These are phyloP conservation scores for Maconellicoccus hirsutus DNA, from an alignment of 1,140 invertebrate genomes.

Conservation along the genomic window DNA sequence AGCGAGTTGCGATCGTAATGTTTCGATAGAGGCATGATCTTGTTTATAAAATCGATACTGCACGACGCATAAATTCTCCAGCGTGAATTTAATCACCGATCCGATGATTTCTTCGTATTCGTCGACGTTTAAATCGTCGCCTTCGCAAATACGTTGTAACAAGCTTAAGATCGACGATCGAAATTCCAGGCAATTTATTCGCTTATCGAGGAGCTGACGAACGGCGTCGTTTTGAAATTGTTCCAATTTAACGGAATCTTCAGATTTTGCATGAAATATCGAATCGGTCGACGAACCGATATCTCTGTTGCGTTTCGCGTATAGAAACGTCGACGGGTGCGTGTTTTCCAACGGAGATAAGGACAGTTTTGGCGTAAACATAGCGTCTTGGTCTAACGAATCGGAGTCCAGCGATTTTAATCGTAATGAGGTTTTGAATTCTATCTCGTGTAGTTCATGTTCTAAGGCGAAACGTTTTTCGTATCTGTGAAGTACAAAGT, in stretches of 20 bases:
- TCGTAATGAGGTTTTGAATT: not conserved
- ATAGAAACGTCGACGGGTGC: not conserved
- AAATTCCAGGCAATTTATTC: not conserved
- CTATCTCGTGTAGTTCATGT: not conserved
- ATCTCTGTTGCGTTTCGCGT: not conserved
- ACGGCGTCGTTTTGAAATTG: not conserved
- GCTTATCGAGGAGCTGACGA: not conserved
- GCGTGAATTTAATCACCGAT: not conserved
- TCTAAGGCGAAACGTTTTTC: not conserved
- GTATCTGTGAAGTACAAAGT: not conserved
- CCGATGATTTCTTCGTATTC: conserved; percentile 7
- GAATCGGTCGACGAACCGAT: not conserved
- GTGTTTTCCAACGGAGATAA: not conserved
- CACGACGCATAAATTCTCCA: conserved; percentile 1
- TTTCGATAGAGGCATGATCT: not conserved
- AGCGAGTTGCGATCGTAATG: not conserved
- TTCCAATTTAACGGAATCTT: not conserved
- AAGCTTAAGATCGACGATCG: not conserved
- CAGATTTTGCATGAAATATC: not conserved
- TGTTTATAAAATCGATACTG: not conserved
- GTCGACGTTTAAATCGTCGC: conserved; percentile 1
- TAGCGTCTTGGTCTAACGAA: not conserved
- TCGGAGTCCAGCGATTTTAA: not conserved
- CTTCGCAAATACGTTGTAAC: not conserved
- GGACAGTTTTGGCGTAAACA: not conserved